Evolutionary conservation across 2,888 invertebrate species (phyloP), one percentile per base, ranked within the genome.

Genomic region (Calameuta idolon): DNA sequence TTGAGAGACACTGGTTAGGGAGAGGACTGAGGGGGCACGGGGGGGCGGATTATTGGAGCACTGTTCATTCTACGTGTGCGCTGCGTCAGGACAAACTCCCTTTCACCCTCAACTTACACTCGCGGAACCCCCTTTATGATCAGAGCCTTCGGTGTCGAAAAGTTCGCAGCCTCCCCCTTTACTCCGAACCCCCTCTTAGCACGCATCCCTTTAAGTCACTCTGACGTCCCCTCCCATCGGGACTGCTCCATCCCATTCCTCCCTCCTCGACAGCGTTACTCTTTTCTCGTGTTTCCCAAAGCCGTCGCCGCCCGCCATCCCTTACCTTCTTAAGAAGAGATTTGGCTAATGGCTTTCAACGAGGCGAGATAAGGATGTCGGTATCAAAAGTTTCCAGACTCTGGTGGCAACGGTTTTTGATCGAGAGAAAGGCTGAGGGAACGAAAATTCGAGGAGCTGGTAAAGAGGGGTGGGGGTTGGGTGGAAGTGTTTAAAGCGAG

Each of bases 301-400:
- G 55, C 55, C 55, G 23, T 55, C 23, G 23, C 55, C 23, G 23
- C 55, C 55, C 55, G 1, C 55, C 23, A 55, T 34, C 55, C 30
- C 68, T 33, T 35, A 33, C 76, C 37, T 33, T 30, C 69, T 15
- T 30, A 69, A 34, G 31, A 33, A 37, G 71, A 76, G 78, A 79
- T 78, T 78, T 76, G 78, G 73, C 77, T 80, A 77, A 79, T 76
- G 76, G 76, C 69, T 71, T 76, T 71, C 76, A 35, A 71, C 76
- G 76, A 69, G 34, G 12, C 34, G 71, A 34, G 76, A 71, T 69
- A 71, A 76, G 76, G 74, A 35, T 15, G 74, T 11, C 11, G 55
- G n/a, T 74, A 74, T 37, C 74, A 30, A 74, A 74, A 74, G 74
- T 74, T 74, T 74, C 35, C 12, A 74, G 74, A 35, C 31, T 71